Evolutionary conservation across 2,888 invertebrate genomes (phyloP), one percentile per base, ranked within the genome.

Genomic region (Linnaemya tessellans): DNA sequence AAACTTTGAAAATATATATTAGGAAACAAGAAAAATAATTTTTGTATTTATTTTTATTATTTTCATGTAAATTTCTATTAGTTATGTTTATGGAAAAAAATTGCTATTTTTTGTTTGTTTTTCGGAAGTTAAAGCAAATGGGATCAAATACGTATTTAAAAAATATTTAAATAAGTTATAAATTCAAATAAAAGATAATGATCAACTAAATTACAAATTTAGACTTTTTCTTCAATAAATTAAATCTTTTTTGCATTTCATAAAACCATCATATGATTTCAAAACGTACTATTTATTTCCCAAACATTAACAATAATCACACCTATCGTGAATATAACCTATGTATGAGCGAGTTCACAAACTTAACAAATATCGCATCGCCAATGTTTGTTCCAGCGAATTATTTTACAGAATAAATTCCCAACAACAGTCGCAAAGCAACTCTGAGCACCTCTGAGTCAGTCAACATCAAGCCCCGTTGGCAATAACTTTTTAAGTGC

Each of bases 61-160:
- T 56, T 60, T 18, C 3, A 41, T 62, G 41, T 58, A 18, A 35
- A 35, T 79, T 60, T 78, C 25, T 41, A 25, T 58, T 67, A 30
- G 58, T 74, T 84, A 56, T 64, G 30, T 78, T 49, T 41, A 62
- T 64, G n/a, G 8, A n/a, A 43, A 7, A 49, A n/a, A 38, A 54
- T 67, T 67, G 43, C 65, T 30, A 30, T 68, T 15, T 80, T 15
- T 30, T 58, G 3, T 25, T 75, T 65, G 13, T 58, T 80, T 75
- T 80, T 41, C 56, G 77, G 70, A 65, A 70, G 51, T 60, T 78
- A 56, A 73, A 67, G 49, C 77, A 83, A 79, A 65, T 77, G 84
- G 80, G 75, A 84, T 84, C 65, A 84, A 80, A 68, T 77, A 30
- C 80, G 41, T 80, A 73, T 65, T 65, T 43, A 71, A 75, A 51